Base-by-base conservation (phyloP, 2,888 invertebrate species). In the Sinohyriopsis cumingii region DNA sequence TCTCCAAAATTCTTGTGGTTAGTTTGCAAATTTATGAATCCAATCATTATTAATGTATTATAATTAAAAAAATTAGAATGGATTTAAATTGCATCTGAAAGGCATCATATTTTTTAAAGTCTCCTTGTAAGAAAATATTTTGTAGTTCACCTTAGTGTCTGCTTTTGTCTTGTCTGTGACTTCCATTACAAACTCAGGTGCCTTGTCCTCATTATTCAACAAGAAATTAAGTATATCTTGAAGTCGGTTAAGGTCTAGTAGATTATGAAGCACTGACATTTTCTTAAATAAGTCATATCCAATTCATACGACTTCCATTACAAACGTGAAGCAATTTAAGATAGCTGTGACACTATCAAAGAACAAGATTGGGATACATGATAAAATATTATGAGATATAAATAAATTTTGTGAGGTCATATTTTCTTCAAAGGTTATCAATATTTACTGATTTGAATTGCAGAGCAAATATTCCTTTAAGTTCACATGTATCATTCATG, bases 111-210 rank as follows among this genome's bases (percentile, higher is more conserved):
- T 57, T 20, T 57, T 1, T 18, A 6, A 22, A n/a, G 22, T 57
- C 22, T 7, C 22, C 0, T 3, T 65, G n/a, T 45, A n/a, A 61
- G 22, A 7, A 7, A 12, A 7, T 1, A 12, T 25, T 6, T 5
- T 61, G 22, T 7, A 15, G 28, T 82, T 79, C 83, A 92, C 92
- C 91, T 99, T 99, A 56, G 99, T 98, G 90, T 99, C 99, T 84
- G 99, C 99, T 82, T 96, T 93, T 4, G 99, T 99, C 91, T 99
- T 99, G 89, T 99, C 97, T 0, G 99, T 99, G 19, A 99, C 98
- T 92, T 99, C 99, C 99, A 99, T 99, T 5, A 99, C 94, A 91
- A 99, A 99, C 89, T 99, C 98, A 1, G 95, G 94, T 0, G 86
- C 73, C 56, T 81, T 79, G 33, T 77, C 76, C 64, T 81, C 81